These are phyloP conservation scores for Callipepla squamata DNA, from an alignment of 2,113 vertebrate species.

Conservation along the genomic window DNA sequence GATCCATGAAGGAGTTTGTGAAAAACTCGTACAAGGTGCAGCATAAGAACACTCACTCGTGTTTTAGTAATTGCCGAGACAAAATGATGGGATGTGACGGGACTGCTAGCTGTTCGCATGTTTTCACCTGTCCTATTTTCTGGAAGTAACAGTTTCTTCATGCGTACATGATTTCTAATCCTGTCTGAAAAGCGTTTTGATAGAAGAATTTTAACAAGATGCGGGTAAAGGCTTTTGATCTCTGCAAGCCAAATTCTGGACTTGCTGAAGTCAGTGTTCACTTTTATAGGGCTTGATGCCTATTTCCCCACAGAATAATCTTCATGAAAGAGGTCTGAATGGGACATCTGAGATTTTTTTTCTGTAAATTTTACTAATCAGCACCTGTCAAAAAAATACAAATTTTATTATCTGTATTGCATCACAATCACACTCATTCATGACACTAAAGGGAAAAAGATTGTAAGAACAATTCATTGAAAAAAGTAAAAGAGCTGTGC, in stretches of 20 bases:
- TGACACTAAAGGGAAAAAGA: background rate
- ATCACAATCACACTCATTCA: background rate
- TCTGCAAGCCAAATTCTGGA: background rate
- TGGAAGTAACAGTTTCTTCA: background rate
- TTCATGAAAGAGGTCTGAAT: background rate
- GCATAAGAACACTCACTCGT: background rate
- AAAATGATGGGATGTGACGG: background rate
- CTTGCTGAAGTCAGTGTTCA: background rate
- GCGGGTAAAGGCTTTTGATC: background rate
- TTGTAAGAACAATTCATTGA: background rate
- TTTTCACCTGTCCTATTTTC: background rate
- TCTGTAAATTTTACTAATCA: background rate
- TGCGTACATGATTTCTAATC: background rate
- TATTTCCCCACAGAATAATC: background rate
- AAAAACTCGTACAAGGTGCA: accelerated
- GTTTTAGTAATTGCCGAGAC: background rate
- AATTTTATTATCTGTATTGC: background rate
- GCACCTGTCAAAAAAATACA: background rate
- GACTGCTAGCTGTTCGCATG: background rate
- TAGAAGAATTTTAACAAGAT: background rate
- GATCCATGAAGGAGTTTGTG: background rate
- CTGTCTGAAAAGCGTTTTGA: background rate
- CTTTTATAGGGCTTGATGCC: background rate
- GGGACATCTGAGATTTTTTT: background rate
- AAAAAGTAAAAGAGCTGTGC: background rate